phyloP scores from a whole-genome alignment of 2,797 vertebrate genomes.

The Premnoplex brunnescens region DNA sequence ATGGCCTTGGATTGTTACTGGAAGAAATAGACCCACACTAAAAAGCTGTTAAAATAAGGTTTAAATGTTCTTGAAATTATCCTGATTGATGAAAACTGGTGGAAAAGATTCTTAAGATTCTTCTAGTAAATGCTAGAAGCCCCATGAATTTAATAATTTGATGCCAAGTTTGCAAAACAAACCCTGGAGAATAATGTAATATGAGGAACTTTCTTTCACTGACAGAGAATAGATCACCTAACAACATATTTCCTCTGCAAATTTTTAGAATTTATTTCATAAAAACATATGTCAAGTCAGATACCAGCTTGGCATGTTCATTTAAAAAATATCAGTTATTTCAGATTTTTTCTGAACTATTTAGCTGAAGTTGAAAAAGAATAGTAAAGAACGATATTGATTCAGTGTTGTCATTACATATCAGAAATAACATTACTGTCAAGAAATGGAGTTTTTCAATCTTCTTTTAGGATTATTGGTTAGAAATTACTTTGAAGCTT shows the following conservation, averaged over 20 bases:
- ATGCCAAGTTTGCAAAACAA: not conserved
- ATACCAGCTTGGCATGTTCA: not conserved
- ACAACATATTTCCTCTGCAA: not conserved
- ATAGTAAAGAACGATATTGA: not conserved
- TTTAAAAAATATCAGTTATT: not conserved
- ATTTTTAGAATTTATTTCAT: not conserved
- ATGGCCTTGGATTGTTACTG: not conserved
- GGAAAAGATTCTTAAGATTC: not conserved
- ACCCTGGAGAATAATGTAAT: not conserved
- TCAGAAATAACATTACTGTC: not conserved
- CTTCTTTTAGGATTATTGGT: not conserved
- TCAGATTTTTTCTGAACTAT: not conserved
- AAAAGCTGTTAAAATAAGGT: not conserved
- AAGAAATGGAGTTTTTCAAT: not conserved
- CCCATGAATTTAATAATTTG: not conserved
- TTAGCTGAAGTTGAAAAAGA: not conserved
- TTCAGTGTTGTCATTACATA: not conserved
- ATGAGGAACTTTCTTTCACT: not conserved
- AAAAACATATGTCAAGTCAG: not conserved
- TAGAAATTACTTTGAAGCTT: not conserved
- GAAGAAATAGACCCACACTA: not conserved
- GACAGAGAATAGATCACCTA: not conserved
- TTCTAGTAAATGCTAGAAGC: not conserved
- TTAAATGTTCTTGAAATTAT: not conserved
- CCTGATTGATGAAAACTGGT: not conserved